Base-by-base conservation (phyloP, 2,888 invertebrate species). In the Eupithecia dodoneata region DNA sequence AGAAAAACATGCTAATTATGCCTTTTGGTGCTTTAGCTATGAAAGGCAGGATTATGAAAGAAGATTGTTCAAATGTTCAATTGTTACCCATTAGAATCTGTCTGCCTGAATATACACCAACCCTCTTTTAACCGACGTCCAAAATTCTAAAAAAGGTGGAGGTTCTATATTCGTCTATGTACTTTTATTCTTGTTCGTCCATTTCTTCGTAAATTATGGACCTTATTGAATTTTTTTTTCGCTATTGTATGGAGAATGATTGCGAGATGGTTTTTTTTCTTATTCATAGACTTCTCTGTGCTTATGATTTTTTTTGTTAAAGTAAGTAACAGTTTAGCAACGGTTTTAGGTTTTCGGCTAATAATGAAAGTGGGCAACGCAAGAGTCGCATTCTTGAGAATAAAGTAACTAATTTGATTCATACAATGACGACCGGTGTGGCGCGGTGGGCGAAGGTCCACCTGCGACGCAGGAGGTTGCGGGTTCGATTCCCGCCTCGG, bases 1-100 rank as follows among this genome's bases (percentile, higher is more conserved):
- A 71, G 47, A 41, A 66, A 47, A 47, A 47, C 12, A 12, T 47
- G 70, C 70, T 49, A 70, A 70, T 30, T 45, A 69, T 69, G 69
- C n/a, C 63, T 65, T 65, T 44, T n/a, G 66, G 42, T 66, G 13
- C 66, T 42, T 66, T 7, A 66, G 59, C 55, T 55, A 55, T 55
- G 9, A 18, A 10, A 59, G n/a, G 7, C 7, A n/a, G 9, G 18
- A 18, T 59, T 18, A 59, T n/a, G 7, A 9, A n/a, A 18, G 63
- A 30, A 63, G 63, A 30, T 63, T 63, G 4, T 63, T 47, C 30
- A 30, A 30, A 30, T 30, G 30, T 30, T 52, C 10, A 18, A 9
- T 49, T 18, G 9, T n/a, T 59, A 59, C 18, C 6, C 6, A n/a
- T 52, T 52, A 59, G 9, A 59, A 18, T 18, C 59, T 59, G n/a